Conservation (phyloP, 2,113 vertebrate species). For the Epinephelus moara region DNA sequence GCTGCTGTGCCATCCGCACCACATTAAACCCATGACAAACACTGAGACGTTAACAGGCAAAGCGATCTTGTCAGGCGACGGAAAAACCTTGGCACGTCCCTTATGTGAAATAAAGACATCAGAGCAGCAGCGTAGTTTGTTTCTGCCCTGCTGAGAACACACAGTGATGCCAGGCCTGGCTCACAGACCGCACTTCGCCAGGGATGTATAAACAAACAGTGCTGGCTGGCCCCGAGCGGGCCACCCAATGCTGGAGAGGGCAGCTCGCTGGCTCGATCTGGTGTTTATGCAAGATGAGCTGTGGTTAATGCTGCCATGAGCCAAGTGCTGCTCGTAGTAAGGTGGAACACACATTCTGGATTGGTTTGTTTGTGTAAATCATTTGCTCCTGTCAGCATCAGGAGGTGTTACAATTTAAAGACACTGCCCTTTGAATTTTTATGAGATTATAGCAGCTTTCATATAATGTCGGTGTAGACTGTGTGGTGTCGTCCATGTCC, state of each 20-base stretch:
- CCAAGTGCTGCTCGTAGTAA: constrained; percentile 1
- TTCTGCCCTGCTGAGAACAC: constrained; percentile 33
- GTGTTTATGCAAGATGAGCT: constrained; percentile 43
- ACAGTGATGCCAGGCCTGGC: constrained; percentile 42
- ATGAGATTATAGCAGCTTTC: background rate
- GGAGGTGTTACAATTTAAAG: background rate
- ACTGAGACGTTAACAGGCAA: constrained; percentile 38
- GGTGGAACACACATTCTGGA: background rate
- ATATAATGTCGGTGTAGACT: too few species aligned
- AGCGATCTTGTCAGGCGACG: constrained; percentile 37
- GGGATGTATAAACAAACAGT: constrained; percentile 70
- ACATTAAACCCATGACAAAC: constrained; percentile 56
- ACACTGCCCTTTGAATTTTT: background rate
- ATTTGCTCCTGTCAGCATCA: constrained; percentile 1
- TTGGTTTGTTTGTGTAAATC: constrained; percentile 24
- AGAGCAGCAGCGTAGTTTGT: constrained; percentile 29
- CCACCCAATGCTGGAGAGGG: constrained; percentile 48
- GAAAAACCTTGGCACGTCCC: constrained; percentile 27
- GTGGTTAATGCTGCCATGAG: constrained; percentile 16
- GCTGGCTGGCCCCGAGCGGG: constrained; percentile 17
- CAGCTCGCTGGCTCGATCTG: constrained; percentile 38
- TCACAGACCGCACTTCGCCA: constrained; percentile 40
- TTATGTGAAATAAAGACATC: constrained; percentile 47
- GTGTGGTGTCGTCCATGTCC: too few species aligned
- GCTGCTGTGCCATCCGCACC: constrained; percentile 28